Evolutionary conservation across 2,888 invertebrate species (phyloP), one percentile per base, ranked within the genome.

Genomic region (Lypha dubia): DNA sequence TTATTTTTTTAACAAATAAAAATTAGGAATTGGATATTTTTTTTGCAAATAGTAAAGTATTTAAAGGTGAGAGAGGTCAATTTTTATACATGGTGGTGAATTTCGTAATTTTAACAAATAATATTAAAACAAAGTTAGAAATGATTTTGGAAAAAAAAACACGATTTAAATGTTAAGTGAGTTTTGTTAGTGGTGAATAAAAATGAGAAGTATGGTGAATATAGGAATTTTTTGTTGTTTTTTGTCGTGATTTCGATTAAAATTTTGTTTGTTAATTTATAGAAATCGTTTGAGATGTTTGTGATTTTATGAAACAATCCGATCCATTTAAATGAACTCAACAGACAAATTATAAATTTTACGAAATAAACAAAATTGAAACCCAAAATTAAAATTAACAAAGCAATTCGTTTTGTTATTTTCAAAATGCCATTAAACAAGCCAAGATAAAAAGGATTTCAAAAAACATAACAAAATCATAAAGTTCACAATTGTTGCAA

Each of bases 371-470:
- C 22, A 11, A 46, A n/a, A 56, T 32, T 24, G 8, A 68, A 60
- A 62, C 28, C 17, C 38, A 85, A n/a, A n/a, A 75, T n/a, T 56
- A 49, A 85, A 49, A 49, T 4, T n/a, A n/a, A n/a, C 3, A 49
- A 49, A 9, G 4, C 17, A 8, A 20, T 8, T 56, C n/a, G n/a
- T n/a, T n/a, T n/a, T n/a, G n/a, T n/a, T n/a, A n/a, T 77, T 77
- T 46, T 60, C 32, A 13, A 63, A 56, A 74, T 32, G 56, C 17
- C 73, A 83, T 67, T 81, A 77, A 82, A 74, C 81, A 79, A 87
- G 77, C 73, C 46, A 49, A 28, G 15, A 53, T 41, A 70, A 44
- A 51, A n/a, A 32, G 58, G 51, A 60, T 74, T 73, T 74, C 17
- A 15, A 70, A 76, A 6, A 28, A 32, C 35, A 67, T 11, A 67